These are phyloP conservation scores for Drosophila ananassae DNA, from an alignment of 1,140 invertebrate genomes.

Conservation along the genomic window DNA sequence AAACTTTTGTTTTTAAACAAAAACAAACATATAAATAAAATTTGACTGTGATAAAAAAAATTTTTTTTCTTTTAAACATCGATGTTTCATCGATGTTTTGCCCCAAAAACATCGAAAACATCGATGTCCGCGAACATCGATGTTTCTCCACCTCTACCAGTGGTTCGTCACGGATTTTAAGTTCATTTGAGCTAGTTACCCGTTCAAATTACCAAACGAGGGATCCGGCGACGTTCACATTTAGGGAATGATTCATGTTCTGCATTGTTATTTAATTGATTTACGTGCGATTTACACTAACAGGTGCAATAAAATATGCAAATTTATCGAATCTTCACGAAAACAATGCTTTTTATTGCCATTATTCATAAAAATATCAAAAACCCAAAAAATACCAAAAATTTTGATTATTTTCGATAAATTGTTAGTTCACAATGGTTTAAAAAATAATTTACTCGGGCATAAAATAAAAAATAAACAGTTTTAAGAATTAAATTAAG, in stretches of 20 bases:
- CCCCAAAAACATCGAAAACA: no score
- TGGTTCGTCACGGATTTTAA: constrained; percentile 38
- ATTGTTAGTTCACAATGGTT: neutral
- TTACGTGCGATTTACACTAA: neutral
- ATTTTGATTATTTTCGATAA: neutral
- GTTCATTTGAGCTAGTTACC: constrained; percentile 37
- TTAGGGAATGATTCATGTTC: constrained; percentile 14
- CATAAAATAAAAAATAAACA: no score
- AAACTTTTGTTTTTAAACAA: no score
- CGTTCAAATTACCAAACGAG: constrained; percentile 29
- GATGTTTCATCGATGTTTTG: no score
- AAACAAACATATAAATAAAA: no score
- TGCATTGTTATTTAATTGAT: neutral
- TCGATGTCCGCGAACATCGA: no score
- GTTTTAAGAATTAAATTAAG: no score
- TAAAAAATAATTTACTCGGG: no score
- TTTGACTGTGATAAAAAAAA: no score
- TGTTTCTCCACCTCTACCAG: no score
- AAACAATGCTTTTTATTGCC: neutral
- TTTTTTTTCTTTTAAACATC: no score
- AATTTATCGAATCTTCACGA: neutral
- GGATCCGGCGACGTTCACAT: constrained; percentile 7
- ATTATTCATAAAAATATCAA: neutral
- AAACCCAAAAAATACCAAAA: neutral
- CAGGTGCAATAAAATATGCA: neutral